Percentiles rank a stretch among this genome's conserved stretches.
Evolutionary conservation across 1,140 invertebrate species (phyloP).

Genomic region (Heliconius hermathena): DNA sequence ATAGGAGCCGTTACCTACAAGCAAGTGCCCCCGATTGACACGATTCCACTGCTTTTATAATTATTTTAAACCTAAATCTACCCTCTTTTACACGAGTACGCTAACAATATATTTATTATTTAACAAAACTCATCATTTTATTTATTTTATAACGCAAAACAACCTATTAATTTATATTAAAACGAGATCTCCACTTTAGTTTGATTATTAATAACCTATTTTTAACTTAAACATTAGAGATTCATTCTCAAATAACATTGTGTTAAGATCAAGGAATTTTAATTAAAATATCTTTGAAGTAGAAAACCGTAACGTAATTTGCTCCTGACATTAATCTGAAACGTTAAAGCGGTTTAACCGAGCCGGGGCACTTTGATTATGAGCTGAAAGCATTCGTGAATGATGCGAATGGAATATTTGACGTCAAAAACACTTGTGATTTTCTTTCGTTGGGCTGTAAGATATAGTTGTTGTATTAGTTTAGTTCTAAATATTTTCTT

Average conservation of each 20-base stretch:
- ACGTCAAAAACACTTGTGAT: conserved; percentile 17
- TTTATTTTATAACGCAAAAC: too few relatives aligned
- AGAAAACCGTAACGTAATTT: conserved; percentile 32
- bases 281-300: conserved; percentile 33
- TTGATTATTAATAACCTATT: background rate
- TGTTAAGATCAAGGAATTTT: conserved; percentile 2
- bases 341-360: conserved; percentile 20
- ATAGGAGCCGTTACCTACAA: too few relatives aligned
- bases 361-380: conserved; percentile 16
- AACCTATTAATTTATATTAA: too few relatives aligned
- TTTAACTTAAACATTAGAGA: conserved; percentile 11
- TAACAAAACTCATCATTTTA: too few relatives aligned
- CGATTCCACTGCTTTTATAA: too few relatives aligned
- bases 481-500: background rate
- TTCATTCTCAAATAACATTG: conserved; percentile 12
- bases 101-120: too few relatives aligned
- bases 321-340: conserved; percentile 38
- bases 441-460: background rate
- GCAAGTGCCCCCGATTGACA: too few relatives aligned
- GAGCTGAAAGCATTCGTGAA: conserved; percentile 14
- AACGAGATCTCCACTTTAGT: too few relatives aligned
- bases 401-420: conserved; percentile 18
- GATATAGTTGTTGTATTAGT: background rate
- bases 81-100: too few relatives aligned
- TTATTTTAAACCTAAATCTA: too few relatives aligned